Conservation (phyloP, 1,140 invertebrate genomes). For the Drosophila aff. region DNA sequence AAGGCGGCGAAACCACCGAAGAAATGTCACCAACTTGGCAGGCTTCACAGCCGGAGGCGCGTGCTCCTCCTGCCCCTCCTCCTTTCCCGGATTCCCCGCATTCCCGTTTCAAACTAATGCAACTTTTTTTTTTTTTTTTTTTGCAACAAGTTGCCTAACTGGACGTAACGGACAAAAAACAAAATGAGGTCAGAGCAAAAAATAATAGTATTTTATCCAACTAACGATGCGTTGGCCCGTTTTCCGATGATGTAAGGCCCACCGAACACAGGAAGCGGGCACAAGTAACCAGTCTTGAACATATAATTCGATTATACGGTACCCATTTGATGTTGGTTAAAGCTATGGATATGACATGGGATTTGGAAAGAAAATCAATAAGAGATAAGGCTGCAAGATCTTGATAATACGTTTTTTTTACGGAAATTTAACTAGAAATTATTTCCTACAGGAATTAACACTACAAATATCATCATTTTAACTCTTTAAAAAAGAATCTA, state of each 20-base stretch:
- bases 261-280: constrained; percentile 37
- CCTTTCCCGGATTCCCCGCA: constrained; percentile 19
- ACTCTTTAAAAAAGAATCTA: neutral
- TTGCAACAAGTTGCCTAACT: constrained; percentile 59
- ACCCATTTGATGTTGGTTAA: neutral
- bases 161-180: constrained; percentile 47
- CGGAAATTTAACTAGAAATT: neutral
- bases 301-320: constrained; percentile 36
- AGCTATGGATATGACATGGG: constrained; percentile 4
- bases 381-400: neutral
- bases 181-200: constrained; percentile 52
- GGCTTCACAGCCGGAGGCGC: constrained; percentile 59
- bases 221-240: constrained; percentile 55
- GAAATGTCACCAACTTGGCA: constrained; percentile 79
- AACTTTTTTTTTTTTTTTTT: constrained; percentile 6
- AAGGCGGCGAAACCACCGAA: constrained; percentile 41
- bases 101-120: constrained; percentile 28
- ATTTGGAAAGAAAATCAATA: neutral
- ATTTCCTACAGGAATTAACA: too few species aligned
- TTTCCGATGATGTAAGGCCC: constrained; percentile 49
- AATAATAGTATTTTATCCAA: constrained; percentile 44
- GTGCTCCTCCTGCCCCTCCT: constrained; percentile 28
- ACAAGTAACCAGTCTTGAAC: constrained; percentile 30
- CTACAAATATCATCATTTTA: neutral
- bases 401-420: neutral